A percentile compares a stretch with the other conserved stretches of the same genome.
Evolutionary conservation across 2,113 vertebrate genomes (phyloP).

Genomic region (Oreochromis spilurus): DNA sequence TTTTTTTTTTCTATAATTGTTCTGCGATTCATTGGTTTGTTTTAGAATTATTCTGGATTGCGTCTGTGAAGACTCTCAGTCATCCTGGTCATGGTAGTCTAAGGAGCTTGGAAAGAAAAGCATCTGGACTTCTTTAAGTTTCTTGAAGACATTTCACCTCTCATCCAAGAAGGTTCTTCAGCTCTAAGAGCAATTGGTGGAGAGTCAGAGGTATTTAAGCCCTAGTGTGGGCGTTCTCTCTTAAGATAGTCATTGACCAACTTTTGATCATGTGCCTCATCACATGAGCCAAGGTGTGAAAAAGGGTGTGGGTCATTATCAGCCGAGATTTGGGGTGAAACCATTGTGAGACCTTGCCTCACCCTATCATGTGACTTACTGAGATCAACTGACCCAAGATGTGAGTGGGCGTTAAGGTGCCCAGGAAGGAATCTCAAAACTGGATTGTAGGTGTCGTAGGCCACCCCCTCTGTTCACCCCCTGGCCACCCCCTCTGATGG

Average conservation of each 20-base stretch:
- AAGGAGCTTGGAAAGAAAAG: not conserved
- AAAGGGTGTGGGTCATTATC: not conserved
- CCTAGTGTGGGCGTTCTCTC: not conserved
- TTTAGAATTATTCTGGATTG: not conserved
- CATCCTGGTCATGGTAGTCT: not conserved
- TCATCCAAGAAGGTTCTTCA: not conserved
- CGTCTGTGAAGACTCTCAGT: not conserved
- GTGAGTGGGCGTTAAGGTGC: too few relatives aligned
- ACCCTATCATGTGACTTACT: not conserved
- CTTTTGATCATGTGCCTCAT: not conserved
- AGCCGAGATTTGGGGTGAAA: not conserved
- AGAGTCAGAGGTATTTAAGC: not conserved
- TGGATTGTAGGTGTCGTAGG: not conserved
- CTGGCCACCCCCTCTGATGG: not conserved
- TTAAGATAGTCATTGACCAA: not conserved
- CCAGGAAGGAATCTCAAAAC: not conserved
- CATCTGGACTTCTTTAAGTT: not conserved
- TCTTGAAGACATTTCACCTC: not conserved
- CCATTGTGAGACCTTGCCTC: not conserved
- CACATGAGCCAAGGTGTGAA: not conserved
- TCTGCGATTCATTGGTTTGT: not conserved
- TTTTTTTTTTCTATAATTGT: not conserved
- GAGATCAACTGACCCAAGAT: too few relatives aligned
- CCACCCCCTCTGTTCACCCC: not conserved
- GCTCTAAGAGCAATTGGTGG: not conserved